Evolutionary conservation across 2,113 vertebrate species (phyloP).

Genomic region (Tyto alba): DNA sequence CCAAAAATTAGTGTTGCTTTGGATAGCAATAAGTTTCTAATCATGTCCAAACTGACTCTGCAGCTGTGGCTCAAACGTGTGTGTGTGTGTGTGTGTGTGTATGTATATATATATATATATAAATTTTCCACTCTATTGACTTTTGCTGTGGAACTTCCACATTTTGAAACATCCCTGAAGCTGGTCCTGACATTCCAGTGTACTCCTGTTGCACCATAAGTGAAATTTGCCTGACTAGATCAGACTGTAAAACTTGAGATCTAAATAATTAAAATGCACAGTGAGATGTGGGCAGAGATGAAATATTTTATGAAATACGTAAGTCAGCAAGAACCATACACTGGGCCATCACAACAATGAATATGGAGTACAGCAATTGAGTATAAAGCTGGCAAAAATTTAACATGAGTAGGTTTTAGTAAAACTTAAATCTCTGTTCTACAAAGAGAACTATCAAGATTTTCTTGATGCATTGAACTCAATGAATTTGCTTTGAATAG

Average conservation of each 20-base stretch:
- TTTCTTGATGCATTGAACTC: not conserved
- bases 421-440: not conserved
- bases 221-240: not conserved
- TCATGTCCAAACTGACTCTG: not conserved
- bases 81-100: no score
- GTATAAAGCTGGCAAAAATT: not conserved
- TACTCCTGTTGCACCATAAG: not conserved
- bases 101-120: no score
- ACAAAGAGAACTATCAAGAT: not conserved
- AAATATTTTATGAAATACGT: not conserved
- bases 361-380: not conserved
- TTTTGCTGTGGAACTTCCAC: not conserved
- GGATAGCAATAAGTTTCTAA: constrained; percentile 16
- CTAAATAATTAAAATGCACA: not conserved
- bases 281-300: not conserved
- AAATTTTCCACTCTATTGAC: not conserved
- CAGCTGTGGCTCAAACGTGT: not conserved
- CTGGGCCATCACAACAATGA: not conserved
- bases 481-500: constrained; percentile 41
- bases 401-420: not conserved
- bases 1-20: constrained; percentile 23
- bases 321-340: not conserved
- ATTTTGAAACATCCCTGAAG: not conserved
- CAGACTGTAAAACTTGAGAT: not conserved
- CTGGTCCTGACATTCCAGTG: not conserved